Evolutionary conservation across 1,140 invertebrate genomes (phyloP).

Genomic region (Druon quercuslanigerum): DNA sequence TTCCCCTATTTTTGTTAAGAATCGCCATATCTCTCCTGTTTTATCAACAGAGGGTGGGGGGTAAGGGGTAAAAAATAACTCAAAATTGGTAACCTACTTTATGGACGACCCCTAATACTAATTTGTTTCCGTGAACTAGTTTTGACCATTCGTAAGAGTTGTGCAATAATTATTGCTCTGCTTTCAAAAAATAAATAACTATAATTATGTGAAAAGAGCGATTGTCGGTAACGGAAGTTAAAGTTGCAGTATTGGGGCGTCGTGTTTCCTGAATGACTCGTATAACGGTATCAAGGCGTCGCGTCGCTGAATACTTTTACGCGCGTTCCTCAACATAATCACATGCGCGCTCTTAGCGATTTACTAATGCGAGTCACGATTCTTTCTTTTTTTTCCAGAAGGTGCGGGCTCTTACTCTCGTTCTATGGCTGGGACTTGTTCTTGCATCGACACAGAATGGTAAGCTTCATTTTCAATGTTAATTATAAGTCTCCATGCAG

Average conservation of each 20-base stretch:
- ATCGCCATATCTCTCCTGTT: too few relatives aligned
- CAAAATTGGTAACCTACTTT: too few relatives aligned
- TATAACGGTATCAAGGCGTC: constrained; percentile 54
- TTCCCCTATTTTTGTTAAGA: too few relatives aligned
- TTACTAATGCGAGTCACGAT: constrained; percentile 45
- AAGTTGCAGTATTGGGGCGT: constrained; percentile 51
- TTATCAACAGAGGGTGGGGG: too few relatives aligned
- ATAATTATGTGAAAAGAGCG: constrained; percentile 54
- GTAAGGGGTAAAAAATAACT: too few relatives aligned
- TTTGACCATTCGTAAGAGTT: constrained; percentile 15
- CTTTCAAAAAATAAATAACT: constrained; percentile 46
- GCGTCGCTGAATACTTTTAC: constrained; percentile 46
- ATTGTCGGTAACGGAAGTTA: constrained; percentile 57
- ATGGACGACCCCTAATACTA: too few relatives aligned
- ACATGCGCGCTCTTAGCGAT: constrained; percentile 41
- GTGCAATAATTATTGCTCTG: neutral
- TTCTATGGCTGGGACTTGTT: constrained; percentile 58
- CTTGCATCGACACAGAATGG: constrained; percentile 56
- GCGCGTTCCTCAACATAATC: constrained; percentile 47
- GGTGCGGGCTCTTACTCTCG: constrained; percentile 54
- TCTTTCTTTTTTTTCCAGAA: constrained; percentile 63
- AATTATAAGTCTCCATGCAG: neutral
- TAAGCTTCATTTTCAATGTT: constrained; percentile 44
- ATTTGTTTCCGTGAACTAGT: neutral
- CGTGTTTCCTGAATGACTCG: constrained; percentile 58